Percentiles rank a stretch among this genome's conserved stretches.
phyloP scores from a whole-genome alignment of 2,888 invertebrate species.

The Chrysina gloriosa region DNA sequence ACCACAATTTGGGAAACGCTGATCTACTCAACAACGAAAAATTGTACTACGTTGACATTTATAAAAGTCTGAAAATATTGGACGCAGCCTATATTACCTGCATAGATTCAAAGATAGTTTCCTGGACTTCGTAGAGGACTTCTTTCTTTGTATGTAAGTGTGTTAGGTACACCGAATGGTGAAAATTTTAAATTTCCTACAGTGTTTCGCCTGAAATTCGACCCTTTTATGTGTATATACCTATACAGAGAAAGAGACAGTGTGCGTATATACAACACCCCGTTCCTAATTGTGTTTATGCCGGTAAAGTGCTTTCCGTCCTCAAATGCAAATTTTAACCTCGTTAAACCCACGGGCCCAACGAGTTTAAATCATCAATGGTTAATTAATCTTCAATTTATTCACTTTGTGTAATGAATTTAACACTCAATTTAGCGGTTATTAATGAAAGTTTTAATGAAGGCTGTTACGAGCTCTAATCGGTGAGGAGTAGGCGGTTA shows the following conservation, averaged over 20 bases:
- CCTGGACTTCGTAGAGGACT: no score
- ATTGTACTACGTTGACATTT: no score
- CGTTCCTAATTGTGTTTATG: slow-evolving; percentile 65
- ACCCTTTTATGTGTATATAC: not conserved
- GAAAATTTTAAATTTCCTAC: no score
- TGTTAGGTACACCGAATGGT: no score
- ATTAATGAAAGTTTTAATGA: slow-evolving; percentile 72
- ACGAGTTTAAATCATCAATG: slow-evolving; percentile 68
- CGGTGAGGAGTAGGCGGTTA: slow-evolving; percentile 18
- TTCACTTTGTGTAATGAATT: slow-evolving; percentile 68
- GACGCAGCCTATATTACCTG: no score
- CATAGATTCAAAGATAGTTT: no score
- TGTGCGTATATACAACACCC: slow-evolving; percentile 40
- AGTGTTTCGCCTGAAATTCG: no score
- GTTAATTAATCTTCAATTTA: slow-evolving; percentile 70
- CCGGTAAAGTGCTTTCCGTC: slow-evolving; percentile 67
- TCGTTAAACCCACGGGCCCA: slow-evolving; percentile 66
- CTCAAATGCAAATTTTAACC: slow-evolving; percentile 69
- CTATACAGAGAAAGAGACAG: slow-evolving; percentile 6
- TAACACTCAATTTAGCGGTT: slow-evolving; percentile 70
- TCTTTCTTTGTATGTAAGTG: no score
- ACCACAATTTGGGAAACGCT: no score
- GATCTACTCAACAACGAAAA: no score
- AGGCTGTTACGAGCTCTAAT: slow-evolving; percentile 59
- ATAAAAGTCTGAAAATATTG: no score